Percentiles rank a stretch among this genome's conserved stretches.
These are phyloP conservation scores for Ochlodes sylvanus DNA, from an alignment of 2,888 invertebrate species.

Conservation along the genomic window DNA sequence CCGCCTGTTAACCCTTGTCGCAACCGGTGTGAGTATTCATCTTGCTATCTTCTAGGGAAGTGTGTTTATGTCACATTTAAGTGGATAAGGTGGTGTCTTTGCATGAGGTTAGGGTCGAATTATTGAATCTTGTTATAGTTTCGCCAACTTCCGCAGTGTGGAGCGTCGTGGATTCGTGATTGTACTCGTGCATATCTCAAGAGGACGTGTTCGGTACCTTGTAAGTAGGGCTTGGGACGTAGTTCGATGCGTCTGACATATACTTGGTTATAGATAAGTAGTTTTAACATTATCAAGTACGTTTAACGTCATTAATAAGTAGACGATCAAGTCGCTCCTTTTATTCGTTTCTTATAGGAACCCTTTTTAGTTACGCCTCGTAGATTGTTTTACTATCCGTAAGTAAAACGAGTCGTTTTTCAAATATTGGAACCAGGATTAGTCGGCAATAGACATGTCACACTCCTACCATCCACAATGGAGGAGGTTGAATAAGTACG, in stretches of 20 bases:
- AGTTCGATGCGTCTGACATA: not conserved
- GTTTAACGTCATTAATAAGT: no score
- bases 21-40: conserved; percentile 31
- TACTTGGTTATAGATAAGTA: no score
- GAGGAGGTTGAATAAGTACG: no score
- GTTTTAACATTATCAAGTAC: no score
- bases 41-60: conserved; percentile 27
- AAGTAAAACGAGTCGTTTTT: no score
- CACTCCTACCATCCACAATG: no score
- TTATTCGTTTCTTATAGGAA: no score
- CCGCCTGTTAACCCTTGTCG: conserved; percentile 36
- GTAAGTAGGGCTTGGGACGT: not conserved
- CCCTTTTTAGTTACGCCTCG: no score
- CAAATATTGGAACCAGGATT: no score
- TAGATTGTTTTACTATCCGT: no score
- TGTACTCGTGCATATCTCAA: not conserved
- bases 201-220: not conserved
- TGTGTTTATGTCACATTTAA: conserved; percentile 33
- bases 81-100: conserved; percentile 24
- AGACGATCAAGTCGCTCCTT: no score
- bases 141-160: not conserved
- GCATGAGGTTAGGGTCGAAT: conserved; percentile 3
- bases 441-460: no score
- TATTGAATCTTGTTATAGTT: conserved; percentile 10
- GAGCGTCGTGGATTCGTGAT: not conserved